These are phyloP conservation scores for Oligia fasciuncula DNA, from an alignment of 2,888 invertebrate genomes.

Conservation along the genomic window DNA sequence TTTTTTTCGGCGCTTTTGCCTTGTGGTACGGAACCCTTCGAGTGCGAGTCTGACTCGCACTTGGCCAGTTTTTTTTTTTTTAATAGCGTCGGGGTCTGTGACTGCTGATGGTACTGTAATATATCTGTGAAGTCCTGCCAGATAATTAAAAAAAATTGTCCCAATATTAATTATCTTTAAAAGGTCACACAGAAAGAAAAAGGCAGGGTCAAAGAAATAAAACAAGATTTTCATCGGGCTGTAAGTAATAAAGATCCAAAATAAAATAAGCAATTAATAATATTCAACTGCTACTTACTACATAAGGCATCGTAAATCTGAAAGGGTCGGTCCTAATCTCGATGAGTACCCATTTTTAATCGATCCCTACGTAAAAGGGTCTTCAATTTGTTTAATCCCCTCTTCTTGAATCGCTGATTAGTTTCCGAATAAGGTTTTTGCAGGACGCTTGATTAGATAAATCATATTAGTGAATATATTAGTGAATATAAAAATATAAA, in stretches of 20 bases:
- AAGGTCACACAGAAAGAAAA: not conserved
- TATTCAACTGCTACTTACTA: slow-evolving; percentile 59
- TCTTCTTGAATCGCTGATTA: slow-evolving; percentile 60
- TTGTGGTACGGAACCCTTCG: no score
- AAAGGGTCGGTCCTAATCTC: slow-evolving; percentile 64
- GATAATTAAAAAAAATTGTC: not conserved
- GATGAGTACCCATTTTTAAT: slow-evolving; percentile 67
- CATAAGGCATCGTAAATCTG: slow-evolving; percentile 62
- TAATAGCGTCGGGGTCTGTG: not conserved
- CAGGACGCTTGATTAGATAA: slow-evolving; percentile 25
- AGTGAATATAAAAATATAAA: no score
- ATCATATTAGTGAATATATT: not conserved
- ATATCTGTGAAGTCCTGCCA: not conserved
- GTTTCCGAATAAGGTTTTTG: slow-evolving; percentile 52
- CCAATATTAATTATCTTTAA: not conserved
- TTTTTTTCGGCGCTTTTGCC: no score
- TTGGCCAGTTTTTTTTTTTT: not conserved
- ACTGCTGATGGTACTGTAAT: not conserved
- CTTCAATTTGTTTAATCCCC: slow-evolving; percentile 66
- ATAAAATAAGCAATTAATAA: slow-evolving; percentile 58
- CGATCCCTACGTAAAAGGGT: slow-evolving; percentile 59
- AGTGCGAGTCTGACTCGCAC: no score
- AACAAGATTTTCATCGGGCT: slow-evolving; percentile 10
- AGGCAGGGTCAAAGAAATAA: not conserved
- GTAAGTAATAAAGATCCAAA: slow-evolving; percentile 25